Evolutionary conservation across 2,888 invertebrate species (phyloP), one percentile per base, ranked within the genome.

Genomic region (Acanthosepion lycidas): DNA sequence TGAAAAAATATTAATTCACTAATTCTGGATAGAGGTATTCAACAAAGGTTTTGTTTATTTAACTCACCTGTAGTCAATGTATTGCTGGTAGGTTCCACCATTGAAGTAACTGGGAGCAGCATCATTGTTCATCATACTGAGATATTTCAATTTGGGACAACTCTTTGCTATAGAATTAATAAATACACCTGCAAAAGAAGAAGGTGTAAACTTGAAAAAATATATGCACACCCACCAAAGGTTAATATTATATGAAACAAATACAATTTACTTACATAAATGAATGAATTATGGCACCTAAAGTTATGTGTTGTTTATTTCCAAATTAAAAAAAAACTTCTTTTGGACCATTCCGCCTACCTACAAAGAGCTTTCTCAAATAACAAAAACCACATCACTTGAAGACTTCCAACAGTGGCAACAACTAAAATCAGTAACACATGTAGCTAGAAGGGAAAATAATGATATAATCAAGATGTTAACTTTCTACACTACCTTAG

Each of bases 111-210:
- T 98, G 0, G 98, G 98, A 0, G 98, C 98, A 0, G 98, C 98
- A 0, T 98, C 98, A 97, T 99, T 99, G 48, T 99, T 99, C 99
- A 99, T 98, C 95, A 99, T 98, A 33, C 98, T 98, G 0, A 99
- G 97, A 97, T 98, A 98, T 96, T 98, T 98, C 53, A 99, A 97
- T 96, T 98, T 98, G 0, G 99, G 97, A 95, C 97, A 97, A 78
- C 96, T 96, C 91, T 96, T 96, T 12, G 96, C 95, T 8, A 97
- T 51, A 0, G 96, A 96, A 26, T 95, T 95, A 33, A 97, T 96
- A 95, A 97, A 97, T 64, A 97, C 95, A 95, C 96, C 97, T 97
- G 95, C 23, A 96, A 95, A 91, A 92, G 49, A 95, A 94, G 78
- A 94, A 28, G 94, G 94, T 94, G 6, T 20, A 5, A n/a, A 91